phyloP scores from a whole-genome alignment of 1,140 invertebrate species.

The Wiebesia pumilae region DNA sequence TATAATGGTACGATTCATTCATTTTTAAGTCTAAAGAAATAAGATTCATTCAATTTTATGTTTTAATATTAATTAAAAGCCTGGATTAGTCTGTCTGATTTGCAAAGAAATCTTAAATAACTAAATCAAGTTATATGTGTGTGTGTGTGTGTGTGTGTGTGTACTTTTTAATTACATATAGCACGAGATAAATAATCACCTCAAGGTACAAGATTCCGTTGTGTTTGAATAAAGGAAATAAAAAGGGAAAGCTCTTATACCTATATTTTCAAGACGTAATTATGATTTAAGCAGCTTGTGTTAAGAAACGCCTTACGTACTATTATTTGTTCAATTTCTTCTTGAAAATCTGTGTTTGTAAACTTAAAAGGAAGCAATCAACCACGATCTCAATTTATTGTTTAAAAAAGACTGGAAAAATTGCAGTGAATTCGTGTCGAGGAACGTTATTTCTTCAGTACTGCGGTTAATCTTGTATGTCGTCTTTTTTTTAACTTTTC shows the following conservation, averaged over 20 bases:
- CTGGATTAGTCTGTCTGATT: background rate
- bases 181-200: background rate
- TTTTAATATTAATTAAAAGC: background rate
- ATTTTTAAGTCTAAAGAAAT: background rate
- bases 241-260: background rate
- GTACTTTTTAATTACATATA: background rate
- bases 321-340: background rate
- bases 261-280: background rate
- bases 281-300: background rate
- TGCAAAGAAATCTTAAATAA: background rate
- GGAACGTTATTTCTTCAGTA: background rate
- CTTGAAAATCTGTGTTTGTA: background rate
- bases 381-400: background rate
- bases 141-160: too few species aligned
- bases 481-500: slow-evolving; percentile 52
- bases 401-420: background rate
- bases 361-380: background rate
- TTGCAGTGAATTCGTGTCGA: background rate
- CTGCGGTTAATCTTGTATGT: background rate
- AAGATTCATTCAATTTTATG: background rate
- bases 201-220: background rate
- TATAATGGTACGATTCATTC: background rate
- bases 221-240: background rate
- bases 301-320: background rate
- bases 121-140: background rate